phyloP scores from a whole-genome alignment of 2,113 vertebrate species.

The Myanophis thanlyinensis region DNA sequence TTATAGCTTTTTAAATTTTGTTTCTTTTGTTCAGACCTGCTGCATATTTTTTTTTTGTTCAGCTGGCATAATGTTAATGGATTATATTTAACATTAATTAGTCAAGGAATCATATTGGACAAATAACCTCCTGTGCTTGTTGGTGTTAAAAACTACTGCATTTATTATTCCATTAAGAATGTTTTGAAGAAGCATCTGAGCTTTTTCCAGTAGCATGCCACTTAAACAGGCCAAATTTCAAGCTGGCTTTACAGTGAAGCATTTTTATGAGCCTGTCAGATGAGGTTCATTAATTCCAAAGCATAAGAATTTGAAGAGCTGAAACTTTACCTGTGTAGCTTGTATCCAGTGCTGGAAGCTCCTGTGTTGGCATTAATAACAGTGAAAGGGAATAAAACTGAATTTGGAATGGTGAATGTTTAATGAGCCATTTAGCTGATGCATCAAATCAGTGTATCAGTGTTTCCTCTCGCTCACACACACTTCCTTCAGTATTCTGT shows the following conservation, averaged over 20 bases:
- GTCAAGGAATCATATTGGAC: not conserved
- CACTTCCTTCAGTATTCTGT: not conserved
- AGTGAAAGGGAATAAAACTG: constrained; percentile 35
- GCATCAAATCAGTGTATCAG: not conserved
- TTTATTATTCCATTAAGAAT: not conserved
- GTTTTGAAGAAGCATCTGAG: not conserved
- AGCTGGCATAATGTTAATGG: not conserved
- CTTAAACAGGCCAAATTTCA: not conserved
- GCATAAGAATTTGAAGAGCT: constrained; percentile 25
- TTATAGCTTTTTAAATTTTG: not conserved
- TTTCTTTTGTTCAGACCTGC: not conserved
- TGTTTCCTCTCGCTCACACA: not conserved
- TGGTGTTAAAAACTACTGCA: not conserved
- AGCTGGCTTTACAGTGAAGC: not conserved
- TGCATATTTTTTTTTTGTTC: not conserved
- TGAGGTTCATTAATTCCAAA: constrained; percentile 24
- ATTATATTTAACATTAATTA: not conserved
- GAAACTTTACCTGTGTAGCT: constrained; percentile 6
- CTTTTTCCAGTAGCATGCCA: not conserved
- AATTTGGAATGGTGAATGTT: constrained; percentile 23
- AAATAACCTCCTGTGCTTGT: not conserved
- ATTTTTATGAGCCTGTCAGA: not conserved
- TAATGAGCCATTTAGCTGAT: constrained; percentile 13
- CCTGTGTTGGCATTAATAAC: not conserved
- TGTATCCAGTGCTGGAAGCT: constrained; percentile 4